phyloP scores from a whole-genome alignment of 2,113 vertebrate genomes.

The Petrocephalus zakoni region DNA sequence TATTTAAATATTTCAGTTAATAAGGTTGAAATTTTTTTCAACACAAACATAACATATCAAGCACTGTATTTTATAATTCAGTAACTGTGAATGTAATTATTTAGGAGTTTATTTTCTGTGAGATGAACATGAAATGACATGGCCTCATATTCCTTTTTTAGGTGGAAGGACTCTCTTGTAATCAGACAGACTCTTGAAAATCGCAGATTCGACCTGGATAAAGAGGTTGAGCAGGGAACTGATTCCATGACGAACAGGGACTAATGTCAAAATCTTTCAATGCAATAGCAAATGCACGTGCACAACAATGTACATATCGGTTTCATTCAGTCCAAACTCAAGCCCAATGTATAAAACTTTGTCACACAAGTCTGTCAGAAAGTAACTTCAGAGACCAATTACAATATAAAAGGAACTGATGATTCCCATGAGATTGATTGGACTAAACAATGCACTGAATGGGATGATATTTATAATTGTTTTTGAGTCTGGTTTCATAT shows the following conservation, averaged over 20 bases:
- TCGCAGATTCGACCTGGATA: conserved; percentile 55
- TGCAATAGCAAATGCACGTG: not conserved
- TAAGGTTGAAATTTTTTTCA: no score
- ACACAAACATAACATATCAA: no score
- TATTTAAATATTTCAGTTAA: no score
- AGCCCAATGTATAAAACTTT: not conserved
- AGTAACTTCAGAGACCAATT: not conserved
- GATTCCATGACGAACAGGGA: not conserved
- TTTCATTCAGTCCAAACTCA: not conserved
- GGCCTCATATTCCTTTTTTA: conserved; percentile 27
- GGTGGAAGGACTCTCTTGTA: conserved; percentile 54
- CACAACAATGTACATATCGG: not conserved
- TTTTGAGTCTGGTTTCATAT: not conserved
- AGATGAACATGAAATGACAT: not conserved
- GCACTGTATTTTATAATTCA: not conserved
- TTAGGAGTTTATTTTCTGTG: not conserved
- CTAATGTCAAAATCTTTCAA: not conserved
- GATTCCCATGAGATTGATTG: not conserved
- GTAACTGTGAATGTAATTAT: not conserved
- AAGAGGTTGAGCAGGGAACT: conserved; percentile 38
- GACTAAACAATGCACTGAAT: not conserved
- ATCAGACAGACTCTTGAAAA: conserved; percentile 60
- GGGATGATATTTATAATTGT: not conserved
- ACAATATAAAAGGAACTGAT: not conserved
- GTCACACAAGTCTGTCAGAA: not conserved